These are phyloP conservation scores for Guaruba guarouba DNA, from an alignment of 2,113 vertebrate species.

Conservation along the genomic window DNA sequence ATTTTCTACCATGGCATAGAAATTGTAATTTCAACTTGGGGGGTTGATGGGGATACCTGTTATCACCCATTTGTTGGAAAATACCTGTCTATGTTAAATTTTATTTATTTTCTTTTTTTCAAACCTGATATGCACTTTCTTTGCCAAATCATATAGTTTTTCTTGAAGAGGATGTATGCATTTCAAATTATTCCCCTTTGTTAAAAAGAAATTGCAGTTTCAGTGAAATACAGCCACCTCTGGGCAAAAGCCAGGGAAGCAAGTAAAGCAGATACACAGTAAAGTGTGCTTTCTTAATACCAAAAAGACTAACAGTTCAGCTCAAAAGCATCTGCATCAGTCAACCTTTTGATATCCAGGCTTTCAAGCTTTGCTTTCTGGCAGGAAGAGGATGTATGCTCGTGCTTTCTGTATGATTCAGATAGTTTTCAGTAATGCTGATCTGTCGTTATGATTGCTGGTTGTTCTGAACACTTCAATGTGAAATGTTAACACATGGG, in stretches of 20 bases:
- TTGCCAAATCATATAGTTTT: background rate
- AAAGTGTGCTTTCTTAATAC: background rate
- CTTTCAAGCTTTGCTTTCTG: background rate
- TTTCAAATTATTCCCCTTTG: background rate
- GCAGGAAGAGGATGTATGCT: background rate
- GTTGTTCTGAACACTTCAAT: background rate
- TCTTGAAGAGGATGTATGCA: background rate
- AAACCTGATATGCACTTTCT: background rate
- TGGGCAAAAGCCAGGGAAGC: background rate
- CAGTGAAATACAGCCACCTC: background rate
- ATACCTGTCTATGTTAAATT: background rate
- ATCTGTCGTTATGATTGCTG: background rate
- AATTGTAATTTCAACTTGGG: background rate
- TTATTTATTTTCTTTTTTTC: background rate
- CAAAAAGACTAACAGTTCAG: background rate
- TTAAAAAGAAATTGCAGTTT: background rate
- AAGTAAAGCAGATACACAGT: background rate
- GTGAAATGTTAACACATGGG: background rate
- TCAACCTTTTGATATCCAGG: background rate
- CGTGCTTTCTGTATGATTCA: background rate
- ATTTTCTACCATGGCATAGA: background rate
- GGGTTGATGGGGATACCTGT: background rate
- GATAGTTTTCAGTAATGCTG: background rate
- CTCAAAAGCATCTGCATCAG: background rate
- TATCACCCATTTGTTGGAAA: background rate